Evolutionary conservation across 2,888 invertebrate genomes (phyloP).

Genomic region (Ganaspis brasiliensis): DNA sequence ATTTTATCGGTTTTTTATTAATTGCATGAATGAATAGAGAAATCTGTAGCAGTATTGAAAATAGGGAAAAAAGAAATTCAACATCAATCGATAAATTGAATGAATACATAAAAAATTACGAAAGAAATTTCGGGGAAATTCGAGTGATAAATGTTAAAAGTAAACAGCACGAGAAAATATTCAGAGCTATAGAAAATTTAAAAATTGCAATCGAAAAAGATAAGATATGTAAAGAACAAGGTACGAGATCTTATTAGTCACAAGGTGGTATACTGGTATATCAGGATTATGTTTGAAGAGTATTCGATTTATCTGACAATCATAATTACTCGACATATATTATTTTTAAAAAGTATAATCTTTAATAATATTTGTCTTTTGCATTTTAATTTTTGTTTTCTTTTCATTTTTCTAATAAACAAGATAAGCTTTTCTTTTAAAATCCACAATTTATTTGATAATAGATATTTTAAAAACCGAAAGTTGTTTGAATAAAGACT

Average conservation of each 20-base stretch:
- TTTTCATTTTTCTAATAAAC: too few species aligned
- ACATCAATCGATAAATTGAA: neutral
- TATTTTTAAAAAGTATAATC: too few species aligned
- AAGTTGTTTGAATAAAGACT: too few species aligned
- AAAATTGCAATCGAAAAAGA: constrained; percentile 26
- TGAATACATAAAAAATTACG: constrained; percentile 4
- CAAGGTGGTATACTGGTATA: neutral
- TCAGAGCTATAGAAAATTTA: constrained; percentile 13
- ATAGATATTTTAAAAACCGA: too few species aligned
- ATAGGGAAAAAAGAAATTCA: neutral
- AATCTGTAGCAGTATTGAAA: neutral
- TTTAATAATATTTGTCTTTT: too few species aligned
- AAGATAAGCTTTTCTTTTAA: too few species aligned
- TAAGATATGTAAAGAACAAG: constrained; percentile 16
- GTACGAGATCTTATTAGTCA: neutral
- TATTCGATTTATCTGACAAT: neutral
- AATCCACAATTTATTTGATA: too few species aligned
- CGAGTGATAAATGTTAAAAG: neutral
- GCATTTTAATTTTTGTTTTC: too few species aligned
- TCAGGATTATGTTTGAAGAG: neutral
- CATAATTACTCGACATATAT: neutral
- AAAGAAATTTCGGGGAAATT: neutral
- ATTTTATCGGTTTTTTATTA: neutral
- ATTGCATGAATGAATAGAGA: neutral
- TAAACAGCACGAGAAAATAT: neutral